Percentiles rank a stretch among this genome's conserved stretches.
Evolutionary conservation across 2,888 invertebrate species (phyloP).

Genomic region (Drosophila mayaguana): DNA sequence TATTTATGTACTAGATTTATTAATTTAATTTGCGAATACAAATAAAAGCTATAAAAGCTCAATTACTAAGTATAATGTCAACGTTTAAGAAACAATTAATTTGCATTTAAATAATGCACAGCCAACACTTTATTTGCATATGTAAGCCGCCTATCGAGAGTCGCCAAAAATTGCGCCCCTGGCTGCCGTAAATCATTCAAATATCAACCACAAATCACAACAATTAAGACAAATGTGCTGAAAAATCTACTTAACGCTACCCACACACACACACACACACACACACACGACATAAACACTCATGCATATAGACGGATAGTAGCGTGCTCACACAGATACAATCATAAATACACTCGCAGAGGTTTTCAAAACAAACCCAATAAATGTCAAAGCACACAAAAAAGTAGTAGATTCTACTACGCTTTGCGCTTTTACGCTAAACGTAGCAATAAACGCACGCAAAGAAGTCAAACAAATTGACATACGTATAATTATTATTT

Average conservation of each 20-base stretch:
- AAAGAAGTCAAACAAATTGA: constrained; percentile 83
- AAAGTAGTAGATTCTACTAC: constrained; percentile 63
- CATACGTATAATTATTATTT: constrained; percentile 83
- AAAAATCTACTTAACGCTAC: constrained; percentile 78
- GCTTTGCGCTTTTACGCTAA: constrained; percentile 42
- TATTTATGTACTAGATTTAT: constrained; percentile 31
- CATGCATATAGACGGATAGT: neutral
- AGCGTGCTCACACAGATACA: constrained; percentile 9
- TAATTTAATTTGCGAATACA: constrained; percentile 11
- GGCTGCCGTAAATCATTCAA: constrained; percentile 77
- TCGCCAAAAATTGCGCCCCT: constrained; percentile 55
- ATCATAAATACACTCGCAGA: constrained; percentile 34
- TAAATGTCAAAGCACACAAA: constrained; percentile 70
- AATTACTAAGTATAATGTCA: constrained; percentile 32
- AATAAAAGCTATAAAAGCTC: constrained; percentile 7
- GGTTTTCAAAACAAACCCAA: constrained; percentile 82
- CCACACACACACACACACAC: constrained; percentile 33
- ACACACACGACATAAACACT: neutral
- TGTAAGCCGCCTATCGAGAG: constrained; percentile 35
- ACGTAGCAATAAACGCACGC: constrained; percentile 65
- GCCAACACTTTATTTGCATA: constrained; percentile 55
- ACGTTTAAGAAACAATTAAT: constrained; percentile 73
- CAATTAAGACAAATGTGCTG: constrained; percentile 81
- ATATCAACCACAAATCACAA: constrained; percentile 81
- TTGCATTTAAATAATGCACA: constrained; percentile 51